These are phyloP conservation scores for Drosophila kambysellisi DNA, from an alignment of 2,888 invertebrate species.

Conservation along the genomic window DNA sequence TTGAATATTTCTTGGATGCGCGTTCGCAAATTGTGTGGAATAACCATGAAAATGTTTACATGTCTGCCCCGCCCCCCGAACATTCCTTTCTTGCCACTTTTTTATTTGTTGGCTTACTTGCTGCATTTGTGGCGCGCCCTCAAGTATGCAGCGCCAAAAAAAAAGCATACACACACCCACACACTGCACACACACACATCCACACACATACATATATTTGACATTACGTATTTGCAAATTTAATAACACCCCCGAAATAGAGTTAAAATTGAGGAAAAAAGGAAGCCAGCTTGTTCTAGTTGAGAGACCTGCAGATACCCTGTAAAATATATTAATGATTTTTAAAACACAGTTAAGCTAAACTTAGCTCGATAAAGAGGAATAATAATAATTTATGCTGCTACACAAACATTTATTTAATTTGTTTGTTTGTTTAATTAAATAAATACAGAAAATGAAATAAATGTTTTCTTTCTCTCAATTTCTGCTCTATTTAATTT, in stretches of 20 bases:
- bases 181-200: not conserved
- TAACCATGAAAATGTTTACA: conserved; percentile 76
- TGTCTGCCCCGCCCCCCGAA: conserved; percentile 23
- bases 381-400: not conserved
- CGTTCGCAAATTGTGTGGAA: conserved; percentile 68
- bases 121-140: conserved; percentile 54
- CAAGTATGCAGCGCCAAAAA: conserved; percentile 55
- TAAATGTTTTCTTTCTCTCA: not conserved
- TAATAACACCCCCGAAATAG: conserved; percentile 53
- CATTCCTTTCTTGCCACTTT: not conserved
- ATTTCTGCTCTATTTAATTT: not conserved
- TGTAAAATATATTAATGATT: not conserved
- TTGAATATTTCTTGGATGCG: conserved; percentile 54
- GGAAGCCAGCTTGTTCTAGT: not conserved
- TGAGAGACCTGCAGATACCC: not conserved
- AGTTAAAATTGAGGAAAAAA: conserved; percentile 3
- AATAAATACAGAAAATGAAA: not conserved
- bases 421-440: no score
- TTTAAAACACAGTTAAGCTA: not conserved
- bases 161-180: not conserved
- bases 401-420: not conserved
- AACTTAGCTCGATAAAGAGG: not conserved
- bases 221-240: conserved; percentile 70
- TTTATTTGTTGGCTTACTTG: conserved; percentile 17
- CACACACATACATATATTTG: conserved; percentile 31